Percentiles rank a stretch among this genome's conserved stretches.
Evolutionary conservation across 2,888 invertebrate genomes (phyloP).

Genomic region (Sphaerolaimus hirsutus): DNA sequence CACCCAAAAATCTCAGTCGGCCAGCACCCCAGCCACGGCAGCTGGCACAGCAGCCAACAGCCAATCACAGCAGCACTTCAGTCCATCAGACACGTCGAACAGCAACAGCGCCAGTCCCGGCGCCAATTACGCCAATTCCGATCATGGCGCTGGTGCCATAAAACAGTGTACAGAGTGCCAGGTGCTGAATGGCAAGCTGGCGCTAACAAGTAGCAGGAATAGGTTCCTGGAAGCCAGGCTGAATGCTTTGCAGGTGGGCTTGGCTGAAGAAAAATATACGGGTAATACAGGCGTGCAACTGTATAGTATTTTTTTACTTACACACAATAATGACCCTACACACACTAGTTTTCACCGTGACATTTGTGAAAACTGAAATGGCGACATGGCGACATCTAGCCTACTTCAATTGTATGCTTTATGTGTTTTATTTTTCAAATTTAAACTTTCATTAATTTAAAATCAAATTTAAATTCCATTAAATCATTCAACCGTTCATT

Average conservation of each 20-base stretch:
- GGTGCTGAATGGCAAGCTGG: neutral
- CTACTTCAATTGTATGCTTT: too few relatives aligned
- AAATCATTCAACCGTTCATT: too few relatives aligned
- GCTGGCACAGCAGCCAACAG: neutral
- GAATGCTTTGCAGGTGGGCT: neutral
- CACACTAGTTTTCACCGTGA: too few relatives aligned
- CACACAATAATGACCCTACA: too few relatives aligned
- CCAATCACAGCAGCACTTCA: neutral
- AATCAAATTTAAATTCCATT: too few relatives aligned
- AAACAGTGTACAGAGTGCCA: neutral
- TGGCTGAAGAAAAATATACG: neutral
- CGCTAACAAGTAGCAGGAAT: constrained; percentile 2
- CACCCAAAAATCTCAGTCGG: too few relatives aligned
- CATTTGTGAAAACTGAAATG: too few relatives aligned
- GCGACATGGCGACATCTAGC: too few relatives aligned
- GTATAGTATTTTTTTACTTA: too few relatives aligned
- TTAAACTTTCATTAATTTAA: too few relatives aligned
- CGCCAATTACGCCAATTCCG: neutral
- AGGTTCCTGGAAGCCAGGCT: constrained; percentile 1
- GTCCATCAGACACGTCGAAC: neutral
- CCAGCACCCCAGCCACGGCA: neutral
- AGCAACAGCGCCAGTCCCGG: too few relatives aligned
- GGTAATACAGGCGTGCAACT: neutral
- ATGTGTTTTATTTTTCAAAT: too few relatives aligned
- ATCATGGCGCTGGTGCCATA: neutral